These are phyloP conservation scores for Microctenopoma steveboyesi DNA, from an alignment of 2,797 vertebrate species.

Conservation along the genomic window DNA sequence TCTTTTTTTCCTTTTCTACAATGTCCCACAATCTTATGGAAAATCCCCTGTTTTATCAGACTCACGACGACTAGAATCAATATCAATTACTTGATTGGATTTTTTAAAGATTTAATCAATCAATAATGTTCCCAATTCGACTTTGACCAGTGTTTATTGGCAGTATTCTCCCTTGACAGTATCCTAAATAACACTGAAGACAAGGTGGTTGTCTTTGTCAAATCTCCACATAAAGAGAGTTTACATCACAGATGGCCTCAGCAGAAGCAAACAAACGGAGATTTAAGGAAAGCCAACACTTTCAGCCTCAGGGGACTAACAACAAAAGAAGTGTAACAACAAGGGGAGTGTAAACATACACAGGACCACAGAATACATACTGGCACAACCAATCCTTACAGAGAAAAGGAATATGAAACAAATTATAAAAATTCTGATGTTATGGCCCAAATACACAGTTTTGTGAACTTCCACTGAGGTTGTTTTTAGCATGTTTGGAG, in stretches of 20 bases:
- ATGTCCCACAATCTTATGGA: not conserved
- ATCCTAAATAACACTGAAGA: conserved; percentile 10
- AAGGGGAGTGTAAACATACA: conserved; percentile 51
- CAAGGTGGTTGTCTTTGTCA: conserved; percentile 11
- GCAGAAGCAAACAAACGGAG: conserved; percentile 49
- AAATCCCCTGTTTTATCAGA: not conserved
- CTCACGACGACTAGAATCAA: conserved; percentile 11
- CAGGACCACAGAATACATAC: conserved; percentile 39
- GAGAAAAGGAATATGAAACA: conserved; percentile 10
- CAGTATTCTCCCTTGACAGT: conserved; percentile 2
- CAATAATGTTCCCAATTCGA: conserved; percentile 9
- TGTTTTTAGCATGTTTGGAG: conserved; percentile 48
- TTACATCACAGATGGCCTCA: conserved; percentile 60
- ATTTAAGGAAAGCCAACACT: conserved; percentile 55
- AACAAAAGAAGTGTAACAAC: conserved; percentile 63
- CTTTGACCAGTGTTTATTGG: conserved; percentile 1
- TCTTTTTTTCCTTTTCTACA: conserved; percentile 11
- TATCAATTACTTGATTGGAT: not conserved
- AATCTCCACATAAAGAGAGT: conserved; percentile 24
- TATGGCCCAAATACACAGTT: conserved; percentile 24
- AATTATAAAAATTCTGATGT: conserved; percentile 5
- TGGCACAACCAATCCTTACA: conserved; percentile 16
- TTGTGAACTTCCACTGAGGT: conserved; percentile 22
- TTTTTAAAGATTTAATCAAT: conserved; percentile 17
- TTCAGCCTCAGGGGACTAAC: conserved; percentile 64